A percentile compares a stretch with the other conserved stretches of the same genome.
Conservation (phyloP, 1,140 invertebrate genomes). For the Campoletis sonorensis region DNA sequence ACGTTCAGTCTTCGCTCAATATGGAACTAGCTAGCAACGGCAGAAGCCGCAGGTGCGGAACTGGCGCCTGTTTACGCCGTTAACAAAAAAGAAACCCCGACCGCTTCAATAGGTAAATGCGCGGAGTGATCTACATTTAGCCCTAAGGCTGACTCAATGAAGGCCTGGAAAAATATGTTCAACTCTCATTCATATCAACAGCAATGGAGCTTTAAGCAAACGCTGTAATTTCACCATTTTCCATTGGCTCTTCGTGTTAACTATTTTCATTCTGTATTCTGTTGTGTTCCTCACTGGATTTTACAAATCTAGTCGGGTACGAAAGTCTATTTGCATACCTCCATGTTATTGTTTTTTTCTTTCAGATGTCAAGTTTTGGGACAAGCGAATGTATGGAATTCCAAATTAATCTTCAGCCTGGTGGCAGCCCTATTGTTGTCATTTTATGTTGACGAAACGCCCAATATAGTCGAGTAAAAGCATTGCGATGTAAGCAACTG, state of each 20-base stretch:
- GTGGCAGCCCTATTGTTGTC: background rate
- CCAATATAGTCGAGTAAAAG: no score
- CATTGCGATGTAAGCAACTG: background rate
- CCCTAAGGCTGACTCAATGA: background rate
- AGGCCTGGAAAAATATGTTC: background rate
- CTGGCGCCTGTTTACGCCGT: slow-evolving; percentile 36
- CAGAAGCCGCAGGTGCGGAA: slow-evolving; percentile 35
- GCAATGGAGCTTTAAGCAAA: background rate
- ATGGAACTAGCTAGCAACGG: slow-evolving; percentile 5
- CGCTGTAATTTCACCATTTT: slow-evolving; percentile 8
- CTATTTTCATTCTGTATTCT: background rate
- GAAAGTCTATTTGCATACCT: no score
- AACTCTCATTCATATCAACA: background rate
- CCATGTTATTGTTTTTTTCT: no score
- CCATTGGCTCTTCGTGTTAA: background rate
- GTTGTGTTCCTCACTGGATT: background rate
- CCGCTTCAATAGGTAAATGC: slow-evolving; percentile 37
- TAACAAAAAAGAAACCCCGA: slow-evolving; percentile 37
- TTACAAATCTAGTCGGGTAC: no score
- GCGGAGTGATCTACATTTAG: slow-evolving; percentile 25
- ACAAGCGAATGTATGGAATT: no score
- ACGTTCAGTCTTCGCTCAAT: slow-evolving; percentile 27
- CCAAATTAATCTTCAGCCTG: background rate
- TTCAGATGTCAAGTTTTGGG: no score
- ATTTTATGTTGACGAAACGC: background rate